A percentile compares a stretch with the other conserved stretches of the same genome.
Conservation (phyloP, 2,888 invertebrate genomes). For the Cheilosia soror region DNA sequence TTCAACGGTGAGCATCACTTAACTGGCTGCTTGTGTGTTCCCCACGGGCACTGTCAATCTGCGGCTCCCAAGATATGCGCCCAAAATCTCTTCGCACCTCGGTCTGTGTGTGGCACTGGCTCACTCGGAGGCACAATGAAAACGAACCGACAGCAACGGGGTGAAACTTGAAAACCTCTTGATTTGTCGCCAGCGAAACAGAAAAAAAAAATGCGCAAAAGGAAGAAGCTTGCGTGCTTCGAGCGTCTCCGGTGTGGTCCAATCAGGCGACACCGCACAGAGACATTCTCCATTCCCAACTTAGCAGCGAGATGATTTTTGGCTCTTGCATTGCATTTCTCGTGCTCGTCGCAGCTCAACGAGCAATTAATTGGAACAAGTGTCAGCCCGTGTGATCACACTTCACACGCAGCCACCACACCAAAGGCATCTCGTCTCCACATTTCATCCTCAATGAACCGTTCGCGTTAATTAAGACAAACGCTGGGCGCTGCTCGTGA, state of each 20-base stretch:
- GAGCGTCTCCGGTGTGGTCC: slow-evolving; percentile 71
- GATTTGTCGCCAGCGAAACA: slow-evolving; percentile 38
- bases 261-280: slow-evolving; percentile 57
- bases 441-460: slow-evolving; percentile 74
- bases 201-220: background rate
- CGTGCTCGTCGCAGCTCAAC: slow-evolving; percentile 17
- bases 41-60: slow-evolving; percentile 49
- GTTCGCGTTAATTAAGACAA: slow-evolving; percentile 75
- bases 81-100: slow-evolving; percentile 63
- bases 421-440: slow-evolving; percentile 46
- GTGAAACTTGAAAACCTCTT: slow-evolving; percentile 46
- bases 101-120: slow-evolving; percentile 63
- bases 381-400: slow-evolving; percentile 73
- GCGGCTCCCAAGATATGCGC: slow-evolving; percentile 32
- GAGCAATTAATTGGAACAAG: slow-evolving; percentile 74
- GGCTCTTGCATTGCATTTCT: slow-evolving; percentile 40
- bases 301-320: slow-evolving; percentile 61
- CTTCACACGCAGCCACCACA: slow-evolving; percentile 40
- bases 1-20: slow-evolving; percentile 33
- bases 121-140: slow-evolving; percentile 30
- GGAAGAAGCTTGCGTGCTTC: slow-evolving; percentile 44
- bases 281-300: slow-evolving; percentile 63
- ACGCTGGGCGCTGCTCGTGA: slow-evolving; percentile 70
- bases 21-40: slow-evolving; percentile 49
- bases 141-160: slow-evolving; percentile 19